phyloP scores from a whole-genome alignment of 2,888 invertebrate species.

The Patella caerulea region DNA sequence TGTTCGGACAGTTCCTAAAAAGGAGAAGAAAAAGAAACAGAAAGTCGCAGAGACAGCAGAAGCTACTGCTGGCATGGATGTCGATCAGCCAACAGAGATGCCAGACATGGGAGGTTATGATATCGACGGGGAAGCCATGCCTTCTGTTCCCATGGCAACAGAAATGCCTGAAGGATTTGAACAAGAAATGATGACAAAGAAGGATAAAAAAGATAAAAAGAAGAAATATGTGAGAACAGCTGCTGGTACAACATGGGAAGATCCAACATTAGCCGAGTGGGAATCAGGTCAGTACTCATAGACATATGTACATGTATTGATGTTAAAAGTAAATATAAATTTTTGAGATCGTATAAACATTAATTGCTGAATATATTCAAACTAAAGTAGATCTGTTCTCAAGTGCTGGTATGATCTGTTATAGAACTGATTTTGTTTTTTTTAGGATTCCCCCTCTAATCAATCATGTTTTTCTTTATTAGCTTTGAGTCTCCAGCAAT shows the following conservation, averaged over 20 bases:
- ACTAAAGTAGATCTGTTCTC: no score
- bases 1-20: slow-evolving; percentile 52
- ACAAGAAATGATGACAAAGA: slow-evolving; percentile 57
- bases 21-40: slow-evolving; percentile 46
- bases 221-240: slow-evolving; percentile 89
- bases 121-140: slow-evolving; percentile 17
- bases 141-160: slow-evolving; percentile 1
- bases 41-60: slow-evolving; percentile 23
- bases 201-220: slow-evolving; percentile 75
- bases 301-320: no score
- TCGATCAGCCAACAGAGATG: slow-evolving; percentile 32
- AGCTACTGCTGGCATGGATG: slow-evolving; percentile 20
- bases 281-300: slow-evolving; percentile 78
- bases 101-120: slow-evolving; percentile 22
- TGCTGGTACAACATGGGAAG: slow-evolving; percentile 97
- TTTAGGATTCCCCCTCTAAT: no score
- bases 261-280: slow-evolving; percentile 93
- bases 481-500: no score
- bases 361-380: no score
- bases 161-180: slow-evolving; percentile 17
- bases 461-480: no score
- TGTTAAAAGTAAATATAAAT: no score
- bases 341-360: no score
- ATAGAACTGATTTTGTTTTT: no score
- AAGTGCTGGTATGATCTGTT: no score